These are phyloP conservation scores for Lysandra bellargus DNA, from an alignment of 2,888 invertebrate species.

Conservation along the genomic window DNA sequence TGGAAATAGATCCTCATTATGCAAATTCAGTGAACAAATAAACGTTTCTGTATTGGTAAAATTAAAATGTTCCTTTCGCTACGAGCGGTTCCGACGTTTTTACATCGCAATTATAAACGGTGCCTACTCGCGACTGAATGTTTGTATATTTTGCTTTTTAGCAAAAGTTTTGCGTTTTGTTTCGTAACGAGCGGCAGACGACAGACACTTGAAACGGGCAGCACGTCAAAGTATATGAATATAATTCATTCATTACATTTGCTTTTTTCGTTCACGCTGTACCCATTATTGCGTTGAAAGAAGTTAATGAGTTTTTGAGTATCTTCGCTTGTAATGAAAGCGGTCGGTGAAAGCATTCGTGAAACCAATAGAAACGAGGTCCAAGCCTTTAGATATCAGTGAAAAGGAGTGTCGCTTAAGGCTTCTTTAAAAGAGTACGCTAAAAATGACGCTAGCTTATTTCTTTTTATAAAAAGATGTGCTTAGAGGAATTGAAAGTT, in stretches of 20 bases:
- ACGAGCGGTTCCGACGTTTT: background rate
- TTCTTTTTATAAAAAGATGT: conserved; percentile 25
- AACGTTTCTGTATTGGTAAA: conserved; percentile 1
- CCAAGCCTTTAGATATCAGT: conserved; percentile 41
- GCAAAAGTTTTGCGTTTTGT: conserved; percentile 16
- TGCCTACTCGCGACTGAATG: background rate
- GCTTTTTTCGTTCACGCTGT: conserved; percentile 29
- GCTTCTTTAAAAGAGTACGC: conserved; percentile 33
- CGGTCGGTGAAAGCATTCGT: conserved; percentile 41
- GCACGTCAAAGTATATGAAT: conserved; percentile 27
- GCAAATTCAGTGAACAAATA: conserved; percentile 3
- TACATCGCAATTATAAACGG: conserved; percentile 14
- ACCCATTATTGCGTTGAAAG: conserved; percentile 33
- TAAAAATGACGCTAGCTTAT: conserved; percentile 37
- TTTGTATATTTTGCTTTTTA: conserved; percentile 3
- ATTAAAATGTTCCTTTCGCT: conserved; percentile 10
- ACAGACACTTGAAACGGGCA: conserved; percentile 8
- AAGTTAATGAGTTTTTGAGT: conserved; percentile 37
- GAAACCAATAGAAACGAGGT: conserved; percentile 40
- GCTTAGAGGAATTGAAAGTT: conserved; percentile 26
- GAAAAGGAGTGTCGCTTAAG: conserved; percentile 43
- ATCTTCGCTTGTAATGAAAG: conserved; percentile 42
- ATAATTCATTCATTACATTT: conserved; percentile 29
- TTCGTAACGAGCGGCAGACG: conserved; percentile 20
- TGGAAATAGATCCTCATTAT: conserved; percentile 10